Evolutionary conservation across 2,113 vertebrate species (phyloP).

Genomic region (Pardalotus punctatus): DNA sequence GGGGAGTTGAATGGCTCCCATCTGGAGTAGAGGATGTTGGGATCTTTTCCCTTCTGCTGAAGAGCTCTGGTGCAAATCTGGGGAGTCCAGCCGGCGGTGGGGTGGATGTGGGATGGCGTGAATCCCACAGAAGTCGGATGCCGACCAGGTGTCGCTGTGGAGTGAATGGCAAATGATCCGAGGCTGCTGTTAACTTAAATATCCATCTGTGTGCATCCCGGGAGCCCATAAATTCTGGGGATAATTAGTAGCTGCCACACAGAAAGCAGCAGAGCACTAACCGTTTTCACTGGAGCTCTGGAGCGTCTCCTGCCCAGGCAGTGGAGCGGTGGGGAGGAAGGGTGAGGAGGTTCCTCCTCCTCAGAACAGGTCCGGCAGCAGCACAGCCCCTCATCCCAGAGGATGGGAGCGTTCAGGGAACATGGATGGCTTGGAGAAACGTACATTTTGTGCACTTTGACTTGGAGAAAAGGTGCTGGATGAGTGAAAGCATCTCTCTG

Average conservation of each 20-base stretch:
- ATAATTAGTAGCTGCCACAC: conserved; percentile 65
- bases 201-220: conserved; percentile 56
- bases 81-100: neutral
- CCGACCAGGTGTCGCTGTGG: neutral
- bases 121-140: accelerated
- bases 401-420: neutral
- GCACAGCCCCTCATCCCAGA: neutral
- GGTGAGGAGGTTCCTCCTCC: neutral
- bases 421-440: neutral
- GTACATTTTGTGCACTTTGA: too few species aligned
- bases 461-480: neutral
- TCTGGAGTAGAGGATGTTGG: neutral
- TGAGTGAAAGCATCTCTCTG: neutral
- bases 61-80: neutral
- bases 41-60: neutral
- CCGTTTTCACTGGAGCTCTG: neutral
- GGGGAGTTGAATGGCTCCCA: neutral
- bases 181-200: conserved; percentile 44
- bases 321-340: neutral
- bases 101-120: accelerated
- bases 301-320: neutral
- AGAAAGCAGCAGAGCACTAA: conserved; percentile 42
- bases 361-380: neutral
- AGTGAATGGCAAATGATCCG: conserved; percentile 29
- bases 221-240: conserved; percentile 60